Conservation (phyloP, 2,797 vertebrate species). For the Tadarida brasiliensis region DNA sequence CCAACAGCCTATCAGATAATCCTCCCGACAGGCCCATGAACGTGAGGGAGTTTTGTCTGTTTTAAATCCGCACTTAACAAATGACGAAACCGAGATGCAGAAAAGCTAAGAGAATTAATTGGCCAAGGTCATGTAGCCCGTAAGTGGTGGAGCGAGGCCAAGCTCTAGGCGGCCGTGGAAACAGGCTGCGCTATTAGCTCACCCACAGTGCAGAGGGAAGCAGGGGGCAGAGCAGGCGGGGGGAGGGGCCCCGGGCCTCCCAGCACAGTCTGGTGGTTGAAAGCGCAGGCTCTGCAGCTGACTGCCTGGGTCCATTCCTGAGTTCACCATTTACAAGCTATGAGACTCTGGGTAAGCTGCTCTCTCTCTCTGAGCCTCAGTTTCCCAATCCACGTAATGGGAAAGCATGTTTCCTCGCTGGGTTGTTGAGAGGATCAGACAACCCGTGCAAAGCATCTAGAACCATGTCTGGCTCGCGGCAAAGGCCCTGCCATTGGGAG, state of each 20-base stretch:
- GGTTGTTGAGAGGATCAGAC: background rate
- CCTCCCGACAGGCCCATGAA: background rate
- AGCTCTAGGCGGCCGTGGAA: background rate
- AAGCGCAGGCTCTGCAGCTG: background rate
- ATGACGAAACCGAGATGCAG: background rate
- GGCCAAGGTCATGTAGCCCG: background rate
- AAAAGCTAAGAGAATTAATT: background rate
- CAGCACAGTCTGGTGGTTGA: fast-evolving
- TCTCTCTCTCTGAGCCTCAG: background rate
- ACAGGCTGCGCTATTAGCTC: background rate
- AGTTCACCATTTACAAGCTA: background rate
- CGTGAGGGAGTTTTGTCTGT: background rate
- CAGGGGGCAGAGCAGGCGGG: background rate
- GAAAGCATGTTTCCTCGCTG: fast-evolving
- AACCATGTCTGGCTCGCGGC: background rate
- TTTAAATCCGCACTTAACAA: background rate
- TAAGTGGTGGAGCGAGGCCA: background rate
- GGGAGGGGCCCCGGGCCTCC: background rate
- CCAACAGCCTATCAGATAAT: background rate
- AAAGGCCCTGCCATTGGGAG: background rate
- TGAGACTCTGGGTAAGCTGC: background rate
- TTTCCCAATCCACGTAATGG: background rate
- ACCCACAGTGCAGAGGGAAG: background rate
- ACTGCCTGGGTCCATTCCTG: background rate
- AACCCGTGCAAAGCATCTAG: background rate